Evolutionary conservation across 2,797 vertebrate genomes (phyloP), one percentile per base, ranked within the genome.

Genomic region (Bovichtus variegatus): DNA sequence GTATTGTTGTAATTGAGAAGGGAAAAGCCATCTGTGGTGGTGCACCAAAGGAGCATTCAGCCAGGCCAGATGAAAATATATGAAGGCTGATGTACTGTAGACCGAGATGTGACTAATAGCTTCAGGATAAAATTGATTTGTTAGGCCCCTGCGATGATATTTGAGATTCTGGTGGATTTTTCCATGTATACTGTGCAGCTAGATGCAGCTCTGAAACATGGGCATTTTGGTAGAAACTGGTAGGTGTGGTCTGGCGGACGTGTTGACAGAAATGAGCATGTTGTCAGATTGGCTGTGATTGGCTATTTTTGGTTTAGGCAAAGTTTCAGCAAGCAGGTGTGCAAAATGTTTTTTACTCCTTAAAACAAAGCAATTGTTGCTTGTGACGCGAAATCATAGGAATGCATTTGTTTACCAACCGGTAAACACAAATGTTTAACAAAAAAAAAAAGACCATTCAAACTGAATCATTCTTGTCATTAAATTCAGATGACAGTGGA

Each of bases 261-360:
- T 60, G 46, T 68, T 82, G 76, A 87, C 78, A 71, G 74, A 57
- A 64, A 51, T 78, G 63, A 27, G 10, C 75, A 72, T 47, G 40
- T 59, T 84, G 75, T 71, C 74, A 64, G 72, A 76, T 64, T 27
- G 38, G 58, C 68, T 81, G 54, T 68, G 73, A 89, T 72, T 83
- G 71, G 64, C 41, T 76, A 58, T n/a, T n/a, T 65, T 62, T 80
- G 76, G 77, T 85, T 71, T 61, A 61, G 65, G 21, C 29, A 65
- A 65, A 31, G 54, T 63, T 80, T 82, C 85, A 82, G 53, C 31
- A 60, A 49, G 36, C 72, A 81, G 76, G 63, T 78, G 75, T 59
- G n/a, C n/a, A n/a, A n/a, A n/a, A n/a, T n/a, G n/a, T n/a, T n/a
- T n/a, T n/a, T n/a, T n/a, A n/a, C n/a, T n/a, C n/a, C n/a, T n/a